Evolutionary conservation across 2,888 invertebrate genomes (phyloP), one percentile per base, ranked within the genome.

Genomic region (Leptinotarsa tumamoca): DNA sequence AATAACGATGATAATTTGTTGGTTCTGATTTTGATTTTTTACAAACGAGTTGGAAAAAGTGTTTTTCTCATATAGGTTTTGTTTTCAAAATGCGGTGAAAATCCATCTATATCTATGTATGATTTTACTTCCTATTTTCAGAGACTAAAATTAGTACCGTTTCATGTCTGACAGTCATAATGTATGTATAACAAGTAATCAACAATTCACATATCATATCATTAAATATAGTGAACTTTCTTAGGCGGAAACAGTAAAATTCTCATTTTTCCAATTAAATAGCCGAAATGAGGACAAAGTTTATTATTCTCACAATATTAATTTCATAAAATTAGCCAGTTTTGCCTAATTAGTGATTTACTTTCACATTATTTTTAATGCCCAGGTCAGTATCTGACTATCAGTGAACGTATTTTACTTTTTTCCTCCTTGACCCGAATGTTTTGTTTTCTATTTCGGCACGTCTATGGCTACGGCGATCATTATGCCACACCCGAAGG

Each of bases 381-480:
- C 61, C 21, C 69, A 58, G 69, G 70, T 70, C 58, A 23, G 18
- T 58, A 49, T 21, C 49, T 61, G 23, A 56, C 50, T 58, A 18
- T 50, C 63, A 77, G 72, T 74, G 73, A 74, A 71, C 74, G 74
- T 72, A 66, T 72, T 77, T 76, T 76, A 71, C 76, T 76, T 77
- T 76, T 73, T 73, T 77, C 73, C 66, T 63, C 74, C 74, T 77
- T 77, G 77, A 77, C 77, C 77, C 71, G 73, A 71, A 77, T 63
- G 52, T 61, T 58, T 69, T 73, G 71, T 70, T 70, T 63, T 21
- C 50, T 51, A 33, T 51, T 73, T 67, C 27, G 67, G 67, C 52
- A 54, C 72, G 66, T 51, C 63, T 13, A 66, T 43, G 56, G 14
- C 58, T 15, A 15, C 50, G 58, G 14, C 56, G 67, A 21, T 74